Conservation (phyloP, 2,113 vertebrate genomes). For the Hemicordylus capensis region DNA sequence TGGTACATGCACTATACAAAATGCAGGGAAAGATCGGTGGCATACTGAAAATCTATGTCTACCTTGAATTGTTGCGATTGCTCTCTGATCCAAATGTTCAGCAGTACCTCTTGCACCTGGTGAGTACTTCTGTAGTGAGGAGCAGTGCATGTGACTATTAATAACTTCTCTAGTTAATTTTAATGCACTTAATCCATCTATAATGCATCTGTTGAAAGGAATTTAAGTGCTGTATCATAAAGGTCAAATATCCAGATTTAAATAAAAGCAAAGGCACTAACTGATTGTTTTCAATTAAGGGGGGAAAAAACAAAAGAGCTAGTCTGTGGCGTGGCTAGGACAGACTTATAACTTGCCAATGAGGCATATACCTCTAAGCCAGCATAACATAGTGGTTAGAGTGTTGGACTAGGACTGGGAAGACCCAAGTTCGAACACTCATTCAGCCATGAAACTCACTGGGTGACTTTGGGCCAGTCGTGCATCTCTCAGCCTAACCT, state of each 20-base stretch:
- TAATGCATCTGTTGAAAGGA: conserved; percentile 46
- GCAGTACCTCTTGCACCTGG: neutral
- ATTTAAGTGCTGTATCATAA: conserved; percentile 27
- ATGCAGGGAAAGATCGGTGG: neutral
- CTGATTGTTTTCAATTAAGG: conserved; percentile 68
- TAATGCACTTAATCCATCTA: conserved; percentile 54
- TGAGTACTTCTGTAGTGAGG: conserved; percentile 3
- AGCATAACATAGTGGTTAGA: no score
- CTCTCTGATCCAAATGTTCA: neutral
- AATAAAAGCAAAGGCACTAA: conserved; percentile 53
- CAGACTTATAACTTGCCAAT: neutral
- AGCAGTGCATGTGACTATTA: conserved; percentile 32
- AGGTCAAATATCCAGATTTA: conserved; percentile 45
- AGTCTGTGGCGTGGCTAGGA: conserved; percentile 23
- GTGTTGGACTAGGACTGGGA: no score
- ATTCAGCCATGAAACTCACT: no score
- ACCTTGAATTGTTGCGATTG: neutral
- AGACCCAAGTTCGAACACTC: no score
- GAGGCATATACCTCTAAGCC: no score
- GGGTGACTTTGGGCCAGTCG: no score
- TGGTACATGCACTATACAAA: neutral
- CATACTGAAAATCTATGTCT: neutral
- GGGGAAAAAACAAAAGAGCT: conserved; percentile 23
- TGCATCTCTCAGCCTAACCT: no score
- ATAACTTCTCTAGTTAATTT: conserved; percentile 48